Conservation (phyloP, 2,888 invertebrate genomes). For the Tridacna crocea region DNA sequence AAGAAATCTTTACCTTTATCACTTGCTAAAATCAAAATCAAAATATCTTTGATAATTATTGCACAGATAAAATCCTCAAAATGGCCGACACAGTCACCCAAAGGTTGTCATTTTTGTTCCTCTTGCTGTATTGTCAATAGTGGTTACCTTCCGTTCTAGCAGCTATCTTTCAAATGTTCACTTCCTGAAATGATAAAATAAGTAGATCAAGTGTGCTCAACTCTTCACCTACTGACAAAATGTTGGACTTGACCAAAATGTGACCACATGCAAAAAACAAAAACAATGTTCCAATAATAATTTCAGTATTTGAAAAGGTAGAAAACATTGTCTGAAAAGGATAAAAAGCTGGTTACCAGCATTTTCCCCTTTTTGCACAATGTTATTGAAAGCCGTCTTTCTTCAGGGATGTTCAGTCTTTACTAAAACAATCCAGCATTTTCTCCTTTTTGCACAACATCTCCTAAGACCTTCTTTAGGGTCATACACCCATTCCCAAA, state of each 20-base stretch:
- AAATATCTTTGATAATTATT: background rate
- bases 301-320: background rate
- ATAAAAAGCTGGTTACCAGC: background rate
- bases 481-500: too few species aligned
- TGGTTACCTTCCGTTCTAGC: background rate
- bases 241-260: background rate
- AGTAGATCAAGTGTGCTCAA: background rate
- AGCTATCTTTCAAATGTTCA: background rate
- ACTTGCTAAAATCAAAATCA: background rate
- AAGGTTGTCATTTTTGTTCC: background rate
- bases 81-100: too few species aligned
- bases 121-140: background rate
- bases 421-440: too few species aligned
- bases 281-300: too few species aligned
- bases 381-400: background rate
- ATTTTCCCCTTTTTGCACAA: background rate
- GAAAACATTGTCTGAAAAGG: background rate
- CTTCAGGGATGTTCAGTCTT: too few species aligned
- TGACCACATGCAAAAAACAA: background rate
- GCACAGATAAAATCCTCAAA: background rate
- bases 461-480: too few species aligned
- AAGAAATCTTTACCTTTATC: background rate
- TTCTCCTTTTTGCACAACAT: too few species aligned
- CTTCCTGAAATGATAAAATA: conserved; percentile 8
- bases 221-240: background rate